Evolutionary conservation across 2,888 invertebrate species (phyloP), one percentile per base, ranked within the genome.

Genomic region (Heliconius charithonia): DNA sequence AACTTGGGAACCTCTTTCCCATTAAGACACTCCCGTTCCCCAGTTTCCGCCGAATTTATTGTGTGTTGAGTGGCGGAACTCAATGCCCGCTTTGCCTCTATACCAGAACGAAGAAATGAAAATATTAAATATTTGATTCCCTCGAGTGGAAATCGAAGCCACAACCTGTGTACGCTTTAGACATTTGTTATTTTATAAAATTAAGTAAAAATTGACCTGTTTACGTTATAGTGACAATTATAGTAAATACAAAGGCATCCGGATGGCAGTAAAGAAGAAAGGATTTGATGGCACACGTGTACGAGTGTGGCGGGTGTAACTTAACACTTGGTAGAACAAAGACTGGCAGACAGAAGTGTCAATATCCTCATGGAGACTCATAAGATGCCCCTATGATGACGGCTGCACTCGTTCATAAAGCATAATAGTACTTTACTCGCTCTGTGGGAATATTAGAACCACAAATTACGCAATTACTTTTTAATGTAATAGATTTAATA

Each of bases 321-420:
- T 85, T 85, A 88, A 94, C 91, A 92, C 93, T 90, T 88, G 89
- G 83, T 88, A 85, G 88, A 89, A 94, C 94, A 94, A 94, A 91
- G 87, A 91, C 88, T 84, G 90, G 90, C 90, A 90, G 87, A 85
- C 85, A 87, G 88, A 93, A 94, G 94, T 95, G 94, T 94, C 93
- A 93, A 92, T 92, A 93, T 94, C 94, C 92, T 84, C 84, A 87
- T 87, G 88, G 85, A 85, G 87, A 85, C 87, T 89, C 86, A 93
- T 88, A 93, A 94, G 94, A 92, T 87, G 93, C 94, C 95, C 94
- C 91, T 92, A 94, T 94, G 88, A 86, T 87, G 86, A 85, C 88
- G 85, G 89, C 89, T 89, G 89, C 91, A 90, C 90, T 89, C 89
- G 90, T 91, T 91, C 90, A 90, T 77, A 85, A 82, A 80, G 66